Conservation (phyloP, 64 coral and sea anemone species). For the Stylophora pistillata region DNA sequence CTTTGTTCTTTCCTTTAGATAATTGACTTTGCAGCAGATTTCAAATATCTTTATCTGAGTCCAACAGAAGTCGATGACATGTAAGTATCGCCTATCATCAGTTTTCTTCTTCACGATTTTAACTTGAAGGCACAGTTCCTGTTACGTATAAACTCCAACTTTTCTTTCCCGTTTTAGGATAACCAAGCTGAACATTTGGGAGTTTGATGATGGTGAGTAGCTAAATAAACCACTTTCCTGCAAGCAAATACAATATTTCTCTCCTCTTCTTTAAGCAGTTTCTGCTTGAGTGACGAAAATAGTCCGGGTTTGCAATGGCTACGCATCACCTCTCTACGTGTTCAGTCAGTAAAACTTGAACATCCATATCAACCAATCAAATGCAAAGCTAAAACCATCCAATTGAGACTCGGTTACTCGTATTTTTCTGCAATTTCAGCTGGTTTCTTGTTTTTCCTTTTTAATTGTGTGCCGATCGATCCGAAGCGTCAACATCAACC, state of each 20-base stretch:
- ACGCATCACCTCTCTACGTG: too few species aligned
- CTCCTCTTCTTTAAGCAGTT: background rate
- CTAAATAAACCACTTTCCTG: background rate
- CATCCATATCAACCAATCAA: too few species aligned
- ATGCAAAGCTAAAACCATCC: too few species aligned
- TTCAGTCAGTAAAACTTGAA: too few species aligned
- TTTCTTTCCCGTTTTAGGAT: constrained; percentile 41
- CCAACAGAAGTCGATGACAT: constrained; percentile 44
- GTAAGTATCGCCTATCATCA: constrained; percentile 30
- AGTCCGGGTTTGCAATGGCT: too few species aligned
- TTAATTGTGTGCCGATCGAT: too few species aligned
- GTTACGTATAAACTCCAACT: background rate
- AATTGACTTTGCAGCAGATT: constrained; percentile 45
- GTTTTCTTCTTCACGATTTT: background rate
- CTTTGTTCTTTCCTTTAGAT: constrained; percentile 1
- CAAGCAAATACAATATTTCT: background rate
- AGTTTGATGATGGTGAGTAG: constrained; percentile 62
- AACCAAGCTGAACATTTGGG: constrained; percentile 36
- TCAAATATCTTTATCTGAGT: constrained; percentile 56
- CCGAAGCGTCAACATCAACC: too few species aligned
- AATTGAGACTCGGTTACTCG: too few species aligned
- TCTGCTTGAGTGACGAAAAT: background rate
- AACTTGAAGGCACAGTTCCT: background rate
- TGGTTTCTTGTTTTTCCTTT: too few species aligned
- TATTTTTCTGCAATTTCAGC: too few species aligned